Base-by-base conservation (phyloP, 2,113 vertebrate genomes). In the Malurus melanocephalus region DNA sequence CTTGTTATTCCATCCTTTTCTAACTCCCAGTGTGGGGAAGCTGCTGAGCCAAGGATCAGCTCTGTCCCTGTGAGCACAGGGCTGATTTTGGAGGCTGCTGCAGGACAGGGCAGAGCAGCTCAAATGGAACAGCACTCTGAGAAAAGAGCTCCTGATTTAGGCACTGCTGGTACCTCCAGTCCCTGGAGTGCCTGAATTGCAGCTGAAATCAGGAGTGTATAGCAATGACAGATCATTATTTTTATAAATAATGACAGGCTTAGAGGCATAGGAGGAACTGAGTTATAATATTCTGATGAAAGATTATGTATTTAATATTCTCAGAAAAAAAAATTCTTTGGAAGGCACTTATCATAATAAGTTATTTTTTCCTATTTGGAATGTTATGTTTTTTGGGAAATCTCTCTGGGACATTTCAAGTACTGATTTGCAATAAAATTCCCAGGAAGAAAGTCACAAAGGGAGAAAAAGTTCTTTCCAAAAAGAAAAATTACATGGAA, bases 271-370 rank as follows among this genome's bases (percentile, higher is more conserved):
- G 14, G 42, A 80, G 38, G 40, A 61, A 87, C 48, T 72, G 78
- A 81, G 55, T 87, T 84, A 65, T 67, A 88, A 68, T 71, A 92
- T 46, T 42, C 69, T 85, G 56, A 77, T 88, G 60, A 90, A 91
- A 83, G 19, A 10, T 17, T 84, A 69, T 79, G 43, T 76, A 61
- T 87, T 85, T 71, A 33, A 33, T 79, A 81, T 51, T 75, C 26
- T 49, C 49, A 57, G 48, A 67, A 61, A 61, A 43, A 48, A 60
- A 30, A 75, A 51, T 66, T 75, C 35, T 56, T 85, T 68, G 43
- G 46, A 87, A 82, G 51, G 33, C 9, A 53, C 79, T 85, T 89
- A 57, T 81, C 40, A 19, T 73, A 89, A 28, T 16, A 78, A 76
- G 23, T 33, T 87, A 1, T n/a, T 71, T 55, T 52, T 23, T 24